Evolutionary conservation across 2,888 invertebrate species (phyloP), one percentile per base, ranked within the genome.

Genomic region (Drosophila acutilabella): DNA sequence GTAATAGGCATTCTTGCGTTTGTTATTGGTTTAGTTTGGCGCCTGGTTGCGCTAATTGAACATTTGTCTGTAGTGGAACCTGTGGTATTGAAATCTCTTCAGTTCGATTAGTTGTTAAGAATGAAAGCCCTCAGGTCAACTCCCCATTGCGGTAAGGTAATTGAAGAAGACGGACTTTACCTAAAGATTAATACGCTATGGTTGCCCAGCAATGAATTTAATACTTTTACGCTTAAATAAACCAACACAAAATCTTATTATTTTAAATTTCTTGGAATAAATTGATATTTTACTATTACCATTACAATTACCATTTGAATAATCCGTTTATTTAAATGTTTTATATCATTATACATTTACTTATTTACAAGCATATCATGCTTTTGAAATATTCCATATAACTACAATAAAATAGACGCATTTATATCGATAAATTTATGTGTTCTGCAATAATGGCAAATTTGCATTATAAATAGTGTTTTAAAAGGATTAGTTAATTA

Each of bases 21-120:
- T 62, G 33, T 51, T 47, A 38, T 20, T 72, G 56, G 20, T 52
- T 33, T 57, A 51, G 10, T n/a, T 45, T 33, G 57, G 68, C 74
- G 65, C 65, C 75, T 83, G 68, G 60, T 60, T n/a, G 52, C 52
- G 33, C 61, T 79, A 81, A 85, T 75, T 79, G 60, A 75, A 85
- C 79, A 65, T 71, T 51, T 54, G 26, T 20, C 23, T 23, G 4
- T 30, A n/a, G 40, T 33, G 6, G 23, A 23, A 40, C 50, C 53
- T 51, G 41, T 23, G 23, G 30, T 18, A 67, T 56, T 48, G 60
- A 23, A 20, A 20, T 30, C 41, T 11, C 41, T 45, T 42, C 40
- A 26, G 20, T 36, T 47, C 30, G 48, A 38, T 26, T 41, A 44
- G 53, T 14, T 42, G 16, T 36, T 56, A 11, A 16, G 13, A 45